Conservation (phyloP, 2,797 vertebrate species). For the Champsocephalus gunnari region DNA sequence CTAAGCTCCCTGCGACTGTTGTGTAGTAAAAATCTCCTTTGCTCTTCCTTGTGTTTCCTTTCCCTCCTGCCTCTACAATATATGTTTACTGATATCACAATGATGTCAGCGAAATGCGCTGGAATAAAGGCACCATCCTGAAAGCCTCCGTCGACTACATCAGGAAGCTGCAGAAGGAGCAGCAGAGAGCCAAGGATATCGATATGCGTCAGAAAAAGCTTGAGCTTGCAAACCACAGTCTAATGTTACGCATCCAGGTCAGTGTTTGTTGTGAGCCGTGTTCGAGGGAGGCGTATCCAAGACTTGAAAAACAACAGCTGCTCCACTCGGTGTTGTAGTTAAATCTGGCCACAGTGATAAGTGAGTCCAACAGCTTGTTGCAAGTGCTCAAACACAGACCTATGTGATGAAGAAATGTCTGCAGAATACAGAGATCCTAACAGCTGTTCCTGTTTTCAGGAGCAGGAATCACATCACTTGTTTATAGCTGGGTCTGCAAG, state of each 20-base stretch:
- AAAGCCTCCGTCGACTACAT: slow-evolving; percentile 96
- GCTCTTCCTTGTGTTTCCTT: neutral
- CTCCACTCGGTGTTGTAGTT: neutral
- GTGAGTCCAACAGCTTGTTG: neutral
- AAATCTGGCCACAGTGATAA: neutral
- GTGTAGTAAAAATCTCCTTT: neutral
- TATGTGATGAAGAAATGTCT: neutral
- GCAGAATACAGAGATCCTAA: neutral
- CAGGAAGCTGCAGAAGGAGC: slow-evolving; percentile 93
- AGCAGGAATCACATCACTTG: neutral
- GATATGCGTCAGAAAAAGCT: slow-evolving; percentile 91
- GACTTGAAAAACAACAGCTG: neutral
- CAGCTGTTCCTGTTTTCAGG: neutral
- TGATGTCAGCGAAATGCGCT: slow-evolving; percentile 90
- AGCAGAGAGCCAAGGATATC: slow-evolving; percentile 89
- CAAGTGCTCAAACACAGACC: neutral
- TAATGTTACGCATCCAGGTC: slow-evolving; percentile 92
- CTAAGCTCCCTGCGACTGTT: neutral
- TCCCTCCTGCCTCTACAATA: neutral
- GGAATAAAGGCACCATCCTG: slow-evolving; percentile 96
- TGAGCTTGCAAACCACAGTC: slow-evolving; percentile 89
- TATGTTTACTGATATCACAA: slow-evolving; percentile 7
- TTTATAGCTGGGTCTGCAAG: neutral
- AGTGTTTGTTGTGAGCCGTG: slow-evolving; percentile 22
- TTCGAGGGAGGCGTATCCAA: neutral